Base-by-base conservation (phyloP, 2,797 vertebrate species). In the Apogon talboti region DNA sequence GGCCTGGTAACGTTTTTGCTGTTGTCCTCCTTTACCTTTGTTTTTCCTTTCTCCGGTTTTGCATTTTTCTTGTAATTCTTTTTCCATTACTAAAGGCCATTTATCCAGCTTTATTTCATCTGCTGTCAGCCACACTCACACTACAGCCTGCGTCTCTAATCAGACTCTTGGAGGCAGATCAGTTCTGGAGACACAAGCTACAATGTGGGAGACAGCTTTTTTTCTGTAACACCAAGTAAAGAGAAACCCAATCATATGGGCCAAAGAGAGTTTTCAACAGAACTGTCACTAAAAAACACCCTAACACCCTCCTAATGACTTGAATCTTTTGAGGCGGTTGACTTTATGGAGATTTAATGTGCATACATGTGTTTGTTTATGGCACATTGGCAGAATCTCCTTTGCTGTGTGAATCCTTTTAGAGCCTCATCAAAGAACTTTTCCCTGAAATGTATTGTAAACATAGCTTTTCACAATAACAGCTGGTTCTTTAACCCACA, bases 1-100 rank as follows among this genome's bases (percentile, higher is more conserved):
- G 62, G 52, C 44, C 53, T 42, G 52, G 45, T 45, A 41, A 73
- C 13, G 13, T n/a, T 61, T 30, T 47, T 41, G 38, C 44, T 37
- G 61, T 64, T 56, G 48, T 61, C 60, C 61, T 74, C n/a, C 11
- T 66, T 66, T 43, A 66, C 65, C 62, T 59, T 68, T 50, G 63
- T 53, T 49, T 52, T 56, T 40, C 38, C 41, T 50, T 15, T 64
- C 19, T 55, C 45, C 19, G 11, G 35, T 41, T n/a, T 16, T 44
- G 37, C 28, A 58, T 57, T 18, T 41, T 40, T 51, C 13, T 45
- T n/a, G 42, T 16, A 58, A 53, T 14, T 51, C 62, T 54, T 57
- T 28, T 53, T 46, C 40, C 65, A 48, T 54, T 9, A 61, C 46
- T 15, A 11, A 42, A 43, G 56, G 50, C 55, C 38, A 40, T 41